Percentiles rank a stretch among this genome's conserved stretches.
Conservation (phyloP, 2,888 invertebrate species). For the Stenolophus ochropezus region DNA sequence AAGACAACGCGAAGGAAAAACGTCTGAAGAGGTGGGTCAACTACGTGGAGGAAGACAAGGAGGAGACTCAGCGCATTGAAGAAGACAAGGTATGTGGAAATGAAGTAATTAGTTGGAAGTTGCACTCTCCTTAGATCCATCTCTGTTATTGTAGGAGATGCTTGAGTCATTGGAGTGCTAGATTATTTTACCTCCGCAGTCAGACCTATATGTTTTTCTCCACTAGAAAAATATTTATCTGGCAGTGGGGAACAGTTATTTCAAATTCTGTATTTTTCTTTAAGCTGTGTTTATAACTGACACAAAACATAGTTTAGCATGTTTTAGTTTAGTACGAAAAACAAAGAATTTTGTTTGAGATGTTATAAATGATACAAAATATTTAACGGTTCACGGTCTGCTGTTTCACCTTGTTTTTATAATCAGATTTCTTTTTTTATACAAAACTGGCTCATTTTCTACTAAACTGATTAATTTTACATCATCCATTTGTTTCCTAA, state of each 20-base stretch:
- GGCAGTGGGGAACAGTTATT: constrained; percentile 15
- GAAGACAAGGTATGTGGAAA: constrained; percentile 72
- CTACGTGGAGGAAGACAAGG: constrained; percentile 82
- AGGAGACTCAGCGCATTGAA: constrained; percentile 75
- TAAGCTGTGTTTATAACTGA: too few species aligned
- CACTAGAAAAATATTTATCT: constrained; percentile 17
- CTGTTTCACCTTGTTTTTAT: too few species aligned
- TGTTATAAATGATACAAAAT: too few species aligned
- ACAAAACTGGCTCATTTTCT: too few species aligned
- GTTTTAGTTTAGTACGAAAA: too few species aligned
- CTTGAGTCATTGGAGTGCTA: constrained; percentile 73
- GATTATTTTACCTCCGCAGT: constrained; percentile 69
- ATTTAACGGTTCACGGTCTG: too few species aligned
- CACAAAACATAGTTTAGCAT: too few species aligned
- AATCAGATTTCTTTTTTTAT: too few species aligned
- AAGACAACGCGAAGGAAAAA: constrained; percentile 90
- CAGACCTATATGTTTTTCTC: constrained; percentile 8
- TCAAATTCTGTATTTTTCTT: too few species aligned
- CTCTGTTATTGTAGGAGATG: constrained; percentile 70
- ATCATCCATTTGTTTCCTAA: too few species aligned
- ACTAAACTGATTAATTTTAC: too few species aligned
- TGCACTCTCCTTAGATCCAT: constrained; percentile 73
- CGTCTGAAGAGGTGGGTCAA: constrained; percentile 85
- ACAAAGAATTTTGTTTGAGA: too few species aligned
- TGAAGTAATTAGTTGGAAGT: constrained; percentile 20